Base-by-base conservation (phyloP, 2,888 invertebrate genomes). In the Saturnia pavonia region DNA sequence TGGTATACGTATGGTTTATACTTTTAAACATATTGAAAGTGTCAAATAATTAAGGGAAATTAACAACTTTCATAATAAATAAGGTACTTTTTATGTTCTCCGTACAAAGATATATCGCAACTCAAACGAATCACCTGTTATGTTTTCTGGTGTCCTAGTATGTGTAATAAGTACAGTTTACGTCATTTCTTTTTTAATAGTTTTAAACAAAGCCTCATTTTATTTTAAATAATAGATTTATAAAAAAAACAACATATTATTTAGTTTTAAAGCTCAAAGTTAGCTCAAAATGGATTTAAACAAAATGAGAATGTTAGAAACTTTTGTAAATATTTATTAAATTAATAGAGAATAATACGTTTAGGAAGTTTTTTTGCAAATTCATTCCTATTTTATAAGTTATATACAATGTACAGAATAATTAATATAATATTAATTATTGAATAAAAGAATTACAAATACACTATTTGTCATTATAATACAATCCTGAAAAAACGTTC, bases 181-280 rank as follows among this genome's bases (percentile, higher is more conserved):
- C 11, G 25, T 60, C 25, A 60, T 11, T 60, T 60, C 63, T 43
- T 42, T 42, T 51, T 40, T 40, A 54, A 9, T 22, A n/a, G 57
- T 65, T 65, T 63, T 65, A 65, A 70, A 43, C 57, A 68, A 54
- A 68, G 27, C 27, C 25, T 69, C 42, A 69, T 57, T 69, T 43
- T 63, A 63, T 43, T 60, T 69, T 19, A 57, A 54, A 8, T 65
- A 60, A 60, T 67, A 34, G 34, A 71, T 63, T n/a, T n/a, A 65
- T 45, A 57, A 34, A 45, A 16, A 65, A 51, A n/a, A 65, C 43
- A 51, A 25, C 19, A 51, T 67, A 69, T 54, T 82, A 78, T 88
- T 90, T 92, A 91, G 88, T 91, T 91, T 87, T 86, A 84, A 91
- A 92, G 92, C 92, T 92, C 92, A 93, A 94, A 93, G 88, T 86